Base-by-base conservation (phyloP, 2,888 invertebrate species). In the Nysson spinosus region DNA sequence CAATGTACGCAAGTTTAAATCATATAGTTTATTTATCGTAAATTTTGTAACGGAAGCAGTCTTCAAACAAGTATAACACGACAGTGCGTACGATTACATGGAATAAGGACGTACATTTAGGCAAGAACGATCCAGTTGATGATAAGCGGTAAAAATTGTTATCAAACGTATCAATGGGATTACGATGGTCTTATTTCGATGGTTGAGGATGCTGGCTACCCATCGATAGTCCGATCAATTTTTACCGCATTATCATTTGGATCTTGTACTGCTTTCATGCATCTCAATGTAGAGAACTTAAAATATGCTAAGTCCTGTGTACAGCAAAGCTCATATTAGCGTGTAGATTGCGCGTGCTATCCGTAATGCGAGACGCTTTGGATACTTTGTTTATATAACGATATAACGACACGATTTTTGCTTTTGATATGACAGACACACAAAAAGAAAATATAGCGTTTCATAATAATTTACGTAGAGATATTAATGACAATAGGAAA, bases 21-120 rank as follows among this genome's bases (percentile, higher is more conserved):
- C 50, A 73, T 68, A 26, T 69, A n/a, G n/a, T 72, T 79, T 78
- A 80, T 82, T 82, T 78, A 81, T 81, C 78, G 72, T 81, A 81
- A 78, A 79, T 82, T 79, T 82, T 82, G 69, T 77, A 83, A 83
- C 81, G 83, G 83, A 85, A 85, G 84, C 85, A 85, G 85, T 85
- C 85, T 85, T 84, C 78, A 82, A 83, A 82, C 83, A 81, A 78
- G 78, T 81, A 74, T 77, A 73, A 78, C 82, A 82, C 79, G 79
- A 79, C 75, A 72, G 65, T 75, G 80, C 74, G 64, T 72, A 75
- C 66, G 73, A 72, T 77, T 80, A 75, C 57, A 75, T 83, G 81
- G 77, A 83, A 83, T 82, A 80, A 70, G 58, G 63, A 61, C 34
- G 52, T 65, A 52, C 69, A 64, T 74, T 37, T 61, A 57, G 62